Base-by-base conservation (phyloP, 2,113 vertebrate genomes). In the Spea multiplicata region DNA sequence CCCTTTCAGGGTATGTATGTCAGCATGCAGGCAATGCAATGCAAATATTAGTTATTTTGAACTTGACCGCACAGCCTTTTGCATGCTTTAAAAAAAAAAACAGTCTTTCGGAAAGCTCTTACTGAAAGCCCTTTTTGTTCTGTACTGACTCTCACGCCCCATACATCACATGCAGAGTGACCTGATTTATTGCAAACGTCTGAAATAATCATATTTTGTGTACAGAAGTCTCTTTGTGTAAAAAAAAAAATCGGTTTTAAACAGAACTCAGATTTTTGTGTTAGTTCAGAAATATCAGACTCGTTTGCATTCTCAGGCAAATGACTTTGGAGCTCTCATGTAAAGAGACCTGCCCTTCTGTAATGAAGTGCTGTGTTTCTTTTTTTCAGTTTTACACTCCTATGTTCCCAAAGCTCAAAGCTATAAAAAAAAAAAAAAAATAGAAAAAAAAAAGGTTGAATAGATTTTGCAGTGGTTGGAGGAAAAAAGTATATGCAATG, bases 141-240 rank as follows among this genome's bases (percentile, higher is more conserved):
- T 73, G 84, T 80, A 71, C 82, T 79, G 0, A 0, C 59, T 83
- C 84, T 67, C 80, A 85, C 46, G 78, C 84, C 78, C 78, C 78
- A 74, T 80, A 50, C 78, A 68, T 85, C 16, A 0, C 83, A 83
- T 85, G 85, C 84, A 78, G 76, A 85, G 78, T 47, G 14, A 80
- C 14, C 76, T 89, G 84, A 87, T 87, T 86, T 86, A 88, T 83
- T 83, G 76, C 82, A 84, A 84, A 82, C 83, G 83, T 81, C 85
- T 85, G 87, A 86, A 90, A 86, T 86, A 82, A 88, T 81, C 78
- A 86, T 82, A 86, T 74, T 87, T 84, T 86, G 84, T 84, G 76
- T 85, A 82, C 81, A 83, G 82, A 82, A 83, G 67, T 82, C 84
- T 81, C 80, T 84, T 81, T 78, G 80, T 57, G 81, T 83, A 84